Conservation (phyloP, 2,888 invertebrate genomes). For the Maniola hyperantus region DNA sequence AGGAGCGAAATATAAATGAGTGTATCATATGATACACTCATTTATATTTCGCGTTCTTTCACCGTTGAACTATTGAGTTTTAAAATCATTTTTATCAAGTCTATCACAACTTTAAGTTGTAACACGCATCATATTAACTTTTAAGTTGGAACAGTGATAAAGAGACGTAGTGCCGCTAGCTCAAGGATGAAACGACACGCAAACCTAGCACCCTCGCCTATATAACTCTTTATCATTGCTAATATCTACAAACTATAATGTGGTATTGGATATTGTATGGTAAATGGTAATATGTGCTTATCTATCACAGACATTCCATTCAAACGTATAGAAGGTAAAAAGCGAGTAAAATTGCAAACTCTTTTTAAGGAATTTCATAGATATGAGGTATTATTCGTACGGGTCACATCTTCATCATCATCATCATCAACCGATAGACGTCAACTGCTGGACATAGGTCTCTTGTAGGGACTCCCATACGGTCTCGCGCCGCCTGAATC, state of each 20-base stretch:
- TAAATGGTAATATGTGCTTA: slow-evolving; percentile 12
- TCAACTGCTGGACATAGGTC: too few species aligned
- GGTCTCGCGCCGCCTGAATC: too few species aligned
- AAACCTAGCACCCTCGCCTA: slow-evolving; percentile 53
- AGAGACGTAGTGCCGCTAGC: slow-evolving; percentile 50
- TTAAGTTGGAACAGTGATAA: slow-evolving; percentile 27
- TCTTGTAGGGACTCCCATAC: too few species aligned
- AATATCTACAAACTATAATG: slow-evolving; percentile 49
- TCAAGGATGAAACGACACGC: slow-evolving; percentile 68
- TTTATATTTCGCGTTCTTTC: not conserved
- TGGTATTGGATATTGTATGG: slow-evolving; percentile 17
- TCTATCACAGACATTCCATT: slow-evolving; percentile 18
- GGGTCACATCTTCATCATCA: too few species aligned
- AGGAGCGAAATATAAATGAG: not conserved
- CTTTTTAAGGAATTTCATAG: not conserved
- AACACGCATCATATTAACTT: slow-evolving; percentile 26
- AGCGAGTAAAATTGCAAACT: not conserved
- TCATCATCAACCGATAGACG: too few species aligned
- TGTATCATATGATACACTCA: slow-evolving; percentile 2
- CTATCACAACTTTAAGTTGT: slow-evolving; percentile 17
- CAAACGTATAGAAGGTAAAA: not conserved
- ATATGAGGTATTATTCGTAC: too few species aligned
- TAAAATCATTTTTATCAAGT: slow-evolving; percentile 7
- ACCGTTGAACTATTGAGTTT: slow-evolving; percentile 4
- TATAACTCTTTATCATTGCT: slow-evolving; percentile 60